phyloP scores from a whole-genome alignment of 1,140 invertebrate genomes.

The Drosophila aff. region DNA sequence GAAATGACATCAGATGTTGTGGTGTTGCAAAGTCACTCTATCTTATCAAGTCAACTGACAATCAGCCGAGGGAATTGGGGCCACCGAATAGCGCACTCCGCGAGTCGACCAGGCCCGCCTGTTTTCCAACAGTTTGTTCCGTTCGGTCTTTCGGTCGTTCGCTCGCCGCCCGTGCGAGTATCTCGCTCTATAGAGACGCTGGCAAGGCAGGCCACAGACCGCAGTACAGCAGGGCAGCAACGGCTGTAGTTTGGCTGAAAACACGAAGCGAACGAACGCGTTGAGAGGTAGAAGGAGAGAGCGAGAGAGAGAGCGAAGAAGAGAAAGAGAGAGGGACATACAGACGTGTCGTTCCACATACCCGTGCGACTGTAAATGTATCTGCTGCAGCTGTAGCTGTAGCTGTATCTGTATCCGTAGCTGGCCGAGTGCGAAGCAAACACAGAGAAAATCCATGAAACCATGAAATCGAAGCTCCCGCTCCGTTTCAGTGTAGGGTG shows the following conservation, averaged over 20 bases:
- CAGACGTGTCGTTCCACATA: conserved; percentile 50
- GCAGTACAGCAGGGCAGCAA: conserved; percentile 59
- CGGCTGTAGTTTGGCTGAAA: conserved; percentile 58
- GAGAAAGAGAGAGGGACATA: conserved; percentile 12
- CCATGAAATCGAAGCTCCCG: conserved; percentile 30
- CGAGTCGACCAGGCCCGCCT: conserved; percentile 26
- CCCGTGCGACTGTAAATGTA: conserved; percentile 31
- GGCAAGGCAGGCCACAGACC: conserved; percentile 52
- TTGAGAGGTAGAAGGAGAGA: conserved; percentile 32
- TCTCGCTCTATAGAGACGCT: conserved; percentile 61
- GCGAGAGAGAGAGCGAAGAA: not conserved
- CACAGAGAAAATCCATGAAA: conserved; percentile 23
- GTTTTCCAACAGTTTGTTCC: conserved; percentile 19
- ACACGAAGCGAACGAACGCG: conserved; percentile 57
- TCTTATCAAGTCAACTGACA: conserved; percentile 32
- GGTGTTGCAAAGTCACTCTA: conserved; percentile 32
- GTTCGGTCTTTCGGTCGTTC: conserved; percentile 12
- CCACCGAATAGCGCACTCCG: conserved; percentile 22
- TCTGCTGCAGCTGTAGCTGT: conserved; percentile 16
- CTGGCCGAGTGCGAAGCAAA: conserved; percentile 31
- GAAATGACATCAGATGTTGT: conserved; percentile 31
- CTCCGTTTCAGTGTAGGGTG: conserved; percentile 29
- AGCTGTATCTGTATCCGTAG: conserved; percentile 30
- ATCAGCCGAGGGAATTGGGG: not conserved
- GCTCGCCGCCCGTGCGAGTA: conserved; percentile 46